Evolutionary conservation across 2,888 invertebrate species (phyloP).

Genomic region (Dichetophora obliterata): DNA sequence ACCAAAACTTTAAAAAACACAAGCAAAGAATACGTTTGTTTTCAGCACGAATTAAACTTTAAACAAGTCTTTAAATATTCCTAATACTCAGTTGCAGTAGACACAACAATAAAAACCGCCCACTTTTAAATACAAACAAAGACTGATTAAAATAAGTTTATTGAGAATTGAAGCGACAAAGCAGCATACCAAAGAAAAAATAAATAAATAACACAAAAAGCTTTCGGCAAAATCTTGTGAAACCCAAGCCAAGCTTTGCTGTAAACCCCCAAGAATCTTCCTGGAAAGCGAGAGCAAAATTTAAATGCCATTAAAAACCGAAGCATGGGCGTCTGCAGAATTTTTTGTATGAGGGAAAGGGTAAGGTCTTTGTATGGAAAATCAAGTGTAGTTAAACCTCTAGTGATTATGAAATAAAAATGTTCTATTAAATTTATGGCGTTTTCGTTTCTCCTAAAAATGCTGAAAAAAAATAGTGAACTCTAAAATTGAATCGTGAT

Average conservation of each 20-base stretch:
- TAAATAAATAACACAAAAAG: background rate
- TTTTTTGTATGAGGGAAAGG: too few species aligned
- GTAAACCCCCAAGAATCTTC: background rate
- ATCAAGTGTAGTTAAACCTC: too few species aligned
- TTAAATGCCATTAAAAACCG: background rate
- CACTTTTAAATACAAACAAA: constrained; percentile 12
- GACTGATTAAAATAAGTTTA: constrained; percentile 11
- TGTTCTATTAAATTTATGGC: too few species aligned
- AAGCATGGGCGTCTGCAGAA: too few species aligned
- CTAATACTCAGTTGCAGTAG: background rate
- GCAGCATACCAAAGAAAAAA: background rate
- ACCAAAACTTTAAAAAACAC: background rate
- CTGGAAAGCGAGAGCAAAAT: constrained; percentile 8
- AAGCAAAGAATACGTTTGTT: background rate
- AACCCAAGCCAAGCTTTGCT: background rate
- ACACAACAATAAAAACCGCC: constrained; percentile 14
- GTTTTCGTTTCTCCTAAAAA: too few species aligned
- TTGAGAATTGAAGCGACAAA: background rate
- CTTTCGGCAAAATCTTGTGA: background rate
- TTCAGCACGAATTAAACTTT: background rate
- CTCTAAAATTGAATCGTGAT: too few species aligned
- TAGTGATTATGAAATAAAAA: too few species aligned
- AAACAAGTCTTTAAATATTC: background rate
- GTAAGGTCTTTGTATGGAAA: too few species aligned
- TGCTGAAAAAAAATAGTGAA: too few species aligned